phyloP scores from a whole-genome alignment of 2,113 vertebrate species.

The Lepidothrix coronata region DNA sequence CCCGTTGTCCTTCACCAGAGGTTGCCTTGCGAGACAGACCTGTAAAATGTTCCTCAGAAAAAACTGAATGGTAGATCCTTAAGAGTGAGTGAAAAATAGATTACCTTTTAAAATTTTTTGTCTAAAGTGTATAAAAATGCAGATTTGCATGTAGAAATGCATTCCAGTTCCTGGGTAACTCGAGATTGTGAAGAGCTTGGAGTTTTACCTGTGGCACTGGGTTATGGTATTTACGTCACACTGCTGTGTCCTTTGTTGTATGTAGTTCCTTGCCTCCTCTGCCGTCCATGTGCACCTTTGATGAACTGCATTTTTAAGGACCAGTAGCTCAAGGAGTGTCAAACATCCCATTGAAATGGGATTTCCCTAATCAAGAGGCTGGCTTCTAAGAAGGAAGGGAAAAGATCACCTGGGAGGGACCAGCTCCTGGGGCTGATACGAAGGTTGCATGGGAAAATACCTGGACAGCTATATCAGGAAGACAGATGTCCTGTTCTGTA shows the following conservation, averaged over 20 bases:
- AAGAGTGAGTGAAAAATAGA: background rate
- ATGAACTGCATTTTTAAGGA: background rate
- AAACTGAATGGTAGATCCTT: background rate
- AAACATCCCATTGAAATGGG: background rate
- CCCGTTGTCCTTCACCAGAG: background rate
- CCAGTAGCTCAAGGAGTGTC: background rate
- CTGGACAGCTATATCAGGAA: background rate
- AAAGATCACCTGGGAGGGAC: background rate
- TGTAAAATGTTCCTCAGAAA: background rate
- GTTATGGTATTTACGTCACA: background rate
- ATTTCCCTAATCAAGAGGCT: background rate
- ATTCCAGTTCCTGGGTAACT: background rate
- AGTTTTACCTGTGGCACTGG: background rate
- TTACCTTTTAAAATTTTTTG: background rate
- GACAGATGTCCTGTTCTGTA: background rate
- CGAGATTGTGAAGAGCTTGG: background rate
- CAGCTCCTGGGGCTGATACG: background rate
- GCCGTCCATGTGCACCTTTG: background rate
- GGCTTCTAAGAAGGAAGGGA: background rate
- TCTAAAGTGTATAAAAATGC: background rate
- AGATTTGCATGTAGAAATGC: background rate
- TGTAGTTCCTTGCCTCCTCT: background rate
- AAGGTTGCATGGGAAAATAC: background rate
- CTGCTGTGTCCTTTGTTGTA: background rate
- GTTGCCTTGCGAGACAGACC: background rate